Evolutionary conservation across 2,113 vertebrate genomes (phyloP).

Genomic region (Nothocercus julius): DNA sequence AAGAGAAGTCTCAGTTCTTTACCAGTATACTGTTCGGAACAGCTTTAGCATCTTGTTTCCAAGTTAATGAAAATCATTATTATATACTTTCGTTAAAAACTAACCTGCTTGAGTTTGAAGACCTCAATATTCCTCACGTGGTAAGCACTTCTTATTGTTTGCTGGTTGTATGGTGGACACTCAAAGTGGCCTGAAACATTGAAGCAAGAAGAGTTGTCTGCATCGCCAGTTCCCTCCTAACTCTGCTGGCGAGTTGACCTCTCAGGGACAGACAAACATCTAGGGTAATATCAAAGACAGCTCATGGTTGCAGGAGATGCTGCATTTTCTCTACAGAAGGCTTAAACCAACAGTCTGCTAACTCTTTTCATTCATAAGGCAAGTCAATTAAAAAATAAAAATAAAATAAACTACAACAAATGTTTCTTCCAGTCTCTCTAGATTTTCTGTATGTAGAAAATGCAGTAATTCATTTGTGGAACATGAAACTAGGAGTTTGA

Average conservation of each 20-base stretch:
- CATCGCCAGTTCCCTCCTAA: background rate
- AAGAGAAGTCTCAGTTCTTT: background rate
- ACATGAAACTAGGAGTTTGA: background rate
- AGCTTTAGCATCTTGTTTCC: background rate
- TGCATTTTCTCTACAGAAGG: background rate
- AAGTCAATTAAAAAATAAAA: background rate
- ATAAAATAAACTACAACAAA: background rate
- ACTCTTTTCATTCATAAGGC: background rate
- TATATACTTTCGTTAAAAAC: background rate
- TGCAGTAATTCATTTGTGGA: background rate
- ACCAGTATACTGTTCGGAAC: background rate
- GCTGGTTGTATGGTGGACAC: slow-evolving; percentile 90
- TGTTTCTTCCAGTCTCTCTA: background rate
- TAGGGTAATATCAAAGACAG: background rate
- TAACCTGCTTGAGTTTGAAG: slow-evolving; percentile 97
- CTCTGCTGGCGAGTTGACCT: background rate
- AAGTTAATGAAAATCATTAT: background rate
- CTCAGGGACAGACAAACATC: background rate
- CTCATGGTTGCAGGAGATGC: background rate
- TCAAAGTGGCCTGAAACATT: slow-evolving; percentile 91
- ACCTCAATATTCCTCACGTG: slow-evolving; percentile 95
- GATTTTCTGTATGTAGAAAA: background rate
- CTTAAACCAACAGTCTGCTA: background rate
- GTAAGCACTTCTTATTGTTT: slow-evolving; percentile 93
- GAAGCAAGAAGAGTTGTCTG: background rate